A percentile compares a stretch with the other conserved stretches of the same genome.
phyloP scores from a whole-genome alignment of 2,888 invertebrate species.

The Diabrotica balteata region DNA sequence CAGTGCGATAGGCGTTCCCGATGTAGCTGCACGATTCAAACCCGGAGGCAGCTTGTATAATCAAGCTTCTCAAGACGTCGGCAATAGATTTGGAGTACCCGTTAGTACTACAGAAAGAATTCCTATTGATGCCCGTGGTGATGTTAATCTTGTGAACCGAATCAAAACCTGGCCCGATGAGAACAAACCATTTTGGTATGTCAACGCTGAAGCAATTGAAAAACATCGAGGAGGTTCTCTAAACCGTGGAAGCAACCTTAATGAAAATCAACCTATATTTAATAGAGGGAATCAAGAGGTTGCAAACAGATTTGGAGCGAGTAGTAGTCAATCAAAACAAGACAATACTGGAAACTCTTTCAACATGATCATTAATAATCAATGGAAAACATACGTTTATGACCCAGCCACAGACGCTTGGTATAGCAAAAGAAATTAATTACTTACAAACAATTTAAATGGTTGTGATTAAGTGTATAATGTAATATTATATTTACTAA shows the following conservation, averaged over 20 bases:
- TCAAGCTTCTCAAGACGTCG: too few relatives aligned
- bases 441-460: not conserved
- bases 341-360: conserved; percentile 8
- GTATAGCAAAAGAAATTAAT: conserved; percentile 1
- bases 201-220: too few relatives aligned
- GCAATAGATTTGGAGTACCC: not conserved
- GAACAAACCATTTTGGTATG: too few relatives aligned
- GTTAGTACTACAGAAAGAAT: conserved; percentile 64
- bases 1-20: conserved; percentile 67
- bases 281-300: not conserved
- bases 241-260: not conserved
- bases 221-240: conserved; percentile 32
- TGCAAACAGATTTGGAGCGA: conserved; percentile 7
- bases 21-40: conserved; percentile 52
- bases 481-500: too few relatives aligned
- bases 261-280: not conserved
- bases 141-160: conserved; percentile 46
- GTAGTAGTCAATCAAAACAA: not conserved
- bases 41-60: not conserved
- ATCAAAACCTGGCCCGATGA: too few relatives aligned
- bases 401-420: conserved; percentile 15
- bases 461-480: too few relatives aligned
- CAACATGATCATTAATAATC: conserved; percentile 1
- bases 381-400: conserved; percentile 19
- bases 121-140: conserved; percentile 73